Percentiles rank a stretch among this genome's conserved stretches.
These are phyloP conservation scores for Liolophura sinensis DNA, from an alignment of 1,140 invertebrate genomes.

Conservation along the genomic window DNA sequence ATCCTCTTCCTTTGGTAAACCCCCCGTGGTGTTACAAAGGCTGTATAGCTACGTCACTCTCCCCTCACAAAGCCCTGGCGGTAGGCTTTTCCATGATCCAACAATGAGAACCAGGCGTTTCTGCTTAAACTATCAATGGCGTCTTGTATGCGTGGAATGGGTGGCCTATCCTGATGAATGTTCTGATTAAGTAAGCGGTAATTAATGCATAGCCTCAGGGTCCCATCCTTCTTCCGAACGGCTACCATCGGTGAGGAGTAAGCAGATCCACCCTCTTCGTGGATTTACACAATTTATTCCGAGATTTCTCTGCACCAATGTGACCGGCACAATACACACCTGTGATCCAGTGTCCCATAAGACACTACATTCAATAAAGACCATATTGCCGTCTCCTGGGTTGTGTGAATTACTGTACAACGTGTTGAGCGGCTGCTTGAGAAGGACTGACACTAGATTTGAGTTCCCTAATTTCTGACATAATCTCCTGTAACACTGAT, in stretches of 20 bases:
- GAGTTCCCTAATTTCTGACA: too few species aligned
- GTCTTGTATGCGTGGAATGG: slow-evolving; percentile 18
- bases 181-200: slow-evolving; percentile 18
- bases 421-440: too few species aligned
- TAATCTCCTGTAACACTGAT: too few species aligned
- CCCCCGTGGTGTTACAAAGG: slow-evolving; percentile 8
- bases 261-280: slow-evolving; percentile 9
- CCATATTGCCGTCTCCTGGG: too few species aligned
- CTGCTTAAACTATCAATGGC: not conserved
- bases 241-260: slow-evolving; percentile 17
- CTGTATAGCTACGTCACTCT: slow-evolving; percentile 14
- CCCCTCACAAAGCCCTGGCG: not conserved
- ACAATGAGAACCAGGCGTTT: slow-evolving; percentile 2
- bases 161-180: not conserved
- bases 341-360: too few species aligned
- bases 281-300: too few species aligned
- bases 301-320: too few species aligned
- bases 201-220: slow-evolving; percentile 22
- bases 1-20: slow-evolving; percentile 13
- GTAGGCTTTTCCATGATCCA: slow-evolving; percentile 2
- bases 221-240: slow-evolving; percentile 18
- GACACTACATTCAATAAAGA: too few species aligned
- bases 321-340: too few species aligned
- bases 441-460: too few species aligned
- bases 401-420: too few species aligned